Evolutionary conservation across 2,888 invertebrate genomes (phyloP).

Genomic region (Pyrochroa serraticornis): DNA sequence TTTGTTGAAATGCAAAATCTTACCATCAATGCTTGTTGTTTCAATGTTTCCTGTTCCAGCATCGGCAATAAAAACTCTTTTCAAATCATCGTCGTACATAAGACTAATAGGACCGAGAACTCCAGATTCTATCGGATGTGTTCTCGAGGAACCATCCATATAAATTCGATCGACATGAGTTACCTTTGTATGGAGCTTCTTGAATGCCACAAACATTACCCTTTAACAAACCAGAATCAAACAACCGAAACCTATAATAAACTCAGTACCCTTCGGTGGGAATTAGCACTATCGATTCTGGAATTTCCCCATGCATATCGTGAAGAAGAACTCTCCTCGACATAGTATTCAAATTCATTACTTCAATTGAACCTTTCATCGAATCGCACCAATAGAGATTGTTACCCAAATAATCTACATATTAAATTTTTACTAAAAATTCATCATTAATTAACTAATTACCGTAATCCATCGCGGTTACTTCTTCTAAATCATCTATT

Average conservation of each 20-base stretch:
- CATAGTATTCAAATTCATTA: slow-evolving; percentile 64
- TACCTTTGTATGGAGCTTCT: slow-evolving; percentile 34
- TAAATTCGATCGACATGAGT: slow-evolving; percentile 70
- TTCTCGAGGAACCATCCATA: slow-evolving; percentile 68
- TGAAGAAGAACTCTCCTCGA: slow-evolving; percentile 66
- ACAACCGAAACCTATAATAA: slow-evolving; percentile 7
- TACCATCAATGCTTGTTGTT: slow-evolving; percentile 64
- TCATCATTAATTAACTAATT: slow-evolving; percentile 33
- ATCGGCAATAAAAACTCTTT: slow-evolving; percentile 72
- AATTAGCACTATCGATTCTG: slow-evolving; percentile 71
- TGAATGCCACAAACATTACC: slow-evolving; percentile 69
- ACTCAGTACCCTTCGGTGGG: slow-evolving; percentile 67
- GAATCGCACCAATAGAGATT: slow-evolving; percentile 77
- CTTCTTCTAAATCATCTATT: slow-evolving; percentile 57
- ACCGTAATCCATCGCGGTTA: slow-evolving; percentile 68
- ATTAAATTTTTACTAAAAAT: slow-evolving; percentile 23
- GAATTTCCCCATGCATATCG: slow-evolving; percentile 65
- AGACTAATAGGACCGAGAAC: slow-evolving; percentile 63
- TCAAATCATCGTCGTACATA: slow-evolving; percentile 63
- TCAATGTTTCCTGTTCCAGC: slow-evolving; percentile 70
- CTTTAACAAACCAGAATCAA: slow-evolving; percentile 52
- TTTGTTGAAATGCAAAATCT: slow-evolving; percentile 47
- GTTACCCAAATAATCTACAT: slow-evolving; percentile 71
- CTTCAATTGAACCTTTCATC: slow-evolving; percentile 68
- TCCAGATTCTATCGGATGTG: slow-evolving; percentile 55